Evolutionary conservation across 2,113 vertebrate species (phyloP).

Genomic region (Planiliza haematocheilus): DNA sequence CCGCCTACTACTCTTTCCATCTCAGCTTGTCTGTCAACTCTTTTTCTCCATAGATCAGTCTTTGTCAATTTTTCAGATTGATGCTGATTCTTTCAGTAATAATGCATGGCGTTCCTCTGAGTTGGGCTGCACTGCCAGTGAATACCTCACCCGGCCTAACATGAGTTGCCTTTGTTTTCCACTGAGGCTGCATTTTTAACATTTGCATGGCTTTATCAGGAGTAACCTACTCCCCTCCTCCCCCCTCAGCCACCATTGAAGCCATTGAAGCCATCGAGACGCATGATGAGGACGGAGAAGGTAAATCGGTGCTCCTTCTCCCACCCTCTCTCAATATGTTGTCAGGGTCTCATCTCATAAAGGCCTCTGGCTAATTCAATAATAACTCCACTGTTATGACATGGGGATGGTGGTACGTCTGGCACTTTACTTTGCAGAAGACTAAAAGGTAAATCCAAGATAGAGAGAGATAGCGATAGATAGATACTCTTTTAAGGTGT

Average conservation of each 20-base stretch:
- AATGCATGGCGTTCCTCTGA: conserved; percentile 63
- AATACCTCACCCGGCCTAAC: conserved; percentile 63
- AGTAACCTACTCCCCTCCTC: conserved; percentile 84
- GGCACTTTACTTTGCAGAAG: conserved; percentile 55
- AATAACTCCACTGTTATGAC: conserved; percentile 5
- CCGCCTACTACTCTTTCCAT: conserved; percentile 19
- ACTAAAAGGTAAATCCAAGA: too few relatives aligned
- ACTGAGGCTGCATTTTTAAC: conserved; percentile 72
- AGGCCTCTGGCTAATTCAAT: conserved; percentile 34
- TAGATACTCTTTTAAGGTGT: conserved; percentile 31
- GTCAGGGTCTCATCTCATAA: conserved; percentile 35
- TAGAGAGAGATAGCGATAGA: too few relatives aligned
- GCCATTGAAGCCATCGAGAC: conserved; percentile 88
- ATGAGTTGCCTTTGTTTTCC: conserved; percentile 55
- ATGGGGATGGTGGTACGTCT: neutral
- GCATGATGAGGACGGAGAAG: conserved; percentile 84
- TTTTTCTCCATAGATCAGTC: conserved; percentile 53
- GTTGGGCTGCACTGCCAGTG: conserved; percentile 68
- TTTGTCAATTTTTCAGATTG: conserved; percentile 36
- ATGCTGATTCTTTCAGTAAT: conserved; percentile 44
- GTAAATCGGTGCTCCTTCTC: conserved; percentile 76
- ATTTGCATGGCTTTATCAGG: conserved; percentile 84
- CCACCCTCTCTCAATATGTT: conserved; percentile 28
- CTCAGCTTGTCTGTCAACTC: conserved; percentile 47
- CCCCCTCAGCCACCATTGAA: conserved; percentile 86